phyloP scores from a whole-genome alignment of 1,140 invertebrate species.

The Drosophila lacteicornis region DNA sequence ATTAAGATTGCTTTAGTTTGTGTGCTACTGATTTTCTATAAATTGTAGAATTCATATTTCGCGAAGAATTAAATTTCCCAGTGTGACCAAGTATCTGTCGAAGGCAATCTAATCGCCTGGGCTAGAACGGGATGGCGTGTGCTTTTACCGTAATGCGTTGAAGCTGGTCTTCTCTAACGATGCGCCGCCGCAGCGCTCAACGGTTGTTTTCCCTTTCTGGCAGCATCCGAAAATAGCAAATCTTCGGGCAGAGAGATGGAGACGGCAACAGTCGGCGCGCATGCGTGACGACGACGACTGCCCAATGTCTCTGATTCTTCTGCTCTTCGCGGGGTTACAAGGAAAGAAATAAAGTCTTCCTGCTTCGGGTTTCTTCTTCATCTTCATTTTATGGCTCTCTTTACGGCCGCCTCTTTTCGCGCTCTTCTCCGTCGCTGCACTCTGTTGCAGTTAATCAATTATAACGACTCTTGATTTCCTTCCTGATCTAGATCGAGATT shows the following conservation, averaged over 20 bases:
- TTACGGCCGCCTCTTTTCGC: constrained; percentile 14
- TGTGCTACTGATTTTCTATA: background rate
- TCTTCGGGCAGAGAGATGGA: constrained; percentile 11
- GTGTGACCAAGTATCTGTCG: constrained; percentile 56
- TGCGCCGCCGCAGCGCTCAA: constrained; percentile 43
- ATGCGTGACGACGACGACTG: constrained; percentile 65
- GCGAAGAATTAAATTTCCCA: background rate
- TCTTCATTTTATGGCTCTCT: constrained; percentile 34
- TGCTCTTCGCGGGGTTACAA: constrained; percentile 9
- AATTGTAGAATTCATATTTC: background rate
- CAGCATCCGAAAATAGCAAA: constrained; percentile 74
- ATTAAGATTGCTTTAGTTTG: no score
- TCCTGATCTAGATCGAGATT: constrained; percentile 84
- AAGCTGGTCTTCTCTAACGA: constrained; percentile 65
- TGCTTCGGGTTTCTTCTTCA: constrained; percentile 65
- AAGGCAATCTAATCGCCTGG: constrained; percentile 74
- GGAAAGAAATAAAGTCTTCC: constrained; percentile 59
- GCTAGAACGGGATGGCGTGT: constrained; percentile 22
- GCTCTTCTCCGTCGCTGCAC: constrained; percentile 18
- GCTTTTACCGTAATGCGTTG: constrained; percentile 71
- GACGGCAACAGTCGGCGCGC: constrained; percentile 11
- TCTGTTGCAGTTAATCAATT: constrained; percentile 84
- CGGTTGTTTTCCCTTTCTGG: constrained; percentile 85
- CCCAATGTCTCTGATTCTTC: constrained; percentile 42
- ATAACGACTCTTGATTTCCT: constrained; percentile 85